Conservation (phyloP, 1,140 invertebrate species). For the Drosophila leontia region DNA sequence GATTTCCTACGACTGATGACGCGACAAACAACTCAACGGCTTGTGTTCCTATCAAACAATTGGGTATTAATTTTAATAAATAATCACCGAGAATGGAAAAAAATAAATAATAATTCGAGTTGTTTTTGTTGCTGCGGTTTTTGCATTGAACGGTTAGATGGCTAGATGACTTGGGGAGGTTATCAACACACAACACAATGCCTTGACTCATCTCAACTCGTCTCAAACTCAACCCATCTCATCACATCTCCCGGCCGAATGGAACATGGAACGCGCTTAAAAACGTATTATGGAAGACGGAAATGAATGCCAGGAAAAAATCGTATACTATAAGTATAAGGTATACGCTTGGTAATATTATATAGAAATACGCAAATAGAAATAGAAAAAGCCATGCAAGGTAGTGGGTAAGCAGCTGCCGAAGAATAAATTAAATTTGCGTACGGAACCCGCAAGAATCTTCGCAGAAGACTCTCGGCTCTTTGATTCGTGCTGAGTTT, state of each 20-base stretch:
- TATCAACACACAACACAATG: conserved; percentile 77
- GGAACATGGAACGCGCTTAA: conserved; percentile 72
- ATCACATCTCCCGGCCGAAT: conserved; percentile 43
- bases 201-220: conserved; percentile 64
- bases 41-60: conserved; percentile 73
- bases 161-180: conserved; percentile 56
- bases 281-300: conserved; percentile 83
- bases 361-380: conserved; percentile 76
- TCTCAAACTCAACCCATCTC: background rate
- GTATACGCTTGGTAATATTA: conserved; percentile 44
- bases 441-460: conserved; percentile 49
- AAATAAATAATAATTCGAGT: conserved; percentile 68
- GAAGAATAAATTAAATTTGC: conserved; percentile 81
- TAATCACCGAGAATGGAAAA: conserved; percentile 75
- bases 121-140: conserved; percentile 53
- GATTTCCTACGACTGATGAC: conserved; percentile 59
- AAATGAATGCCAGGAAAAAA: conserved; percentile 78
- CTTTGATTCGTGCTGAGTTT: conserved; percentile 56
- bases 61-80: conserved; percentile 82
- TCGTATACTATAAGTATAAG: conserved; percentile 41
- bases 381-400: conserved; percentile 68
- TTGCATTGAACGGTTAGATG: conserved; percentile 51
- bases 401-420: conserved; percentile 63
- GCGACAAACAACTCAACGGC: conserved; percentile 51
- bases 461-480: conserved; percentile 38